Base-by-base conservation (phyloP, 2,797 vertebrate genomes). In the Brachymystax lenok region DNA sequence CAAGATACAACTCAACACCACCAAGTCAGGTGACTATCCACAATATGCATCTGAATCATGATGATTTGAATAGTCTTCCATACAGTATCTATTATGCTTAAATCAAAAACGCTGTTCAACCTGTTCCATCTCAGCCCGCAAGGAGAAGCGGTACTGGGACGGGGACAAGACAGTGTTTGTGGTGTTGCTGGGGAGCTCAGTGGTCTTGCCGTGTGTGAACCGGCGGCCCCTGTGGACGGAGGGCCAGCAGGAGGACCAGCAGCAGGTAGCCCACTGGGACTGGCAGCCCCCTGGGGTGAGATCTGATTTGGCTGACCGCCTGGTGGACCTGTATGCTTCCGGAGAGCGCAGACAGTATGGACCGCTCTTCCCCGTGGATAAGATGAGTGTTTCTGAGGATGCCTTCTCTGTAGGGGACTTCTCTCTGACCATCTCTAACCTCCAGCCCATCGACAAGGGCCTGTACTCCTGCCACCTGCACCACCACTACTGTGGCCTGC, bases 231-330 rank as follows among this genome's bases (percentile, higher is more conserved):
- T 99, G 82, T 99, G 98, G 98, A 95, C 95, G 0, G 97, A 97
- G 10, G 90, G 94, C 59, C 91, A 95, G 77, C 92, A 93, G 50
- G 97, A 99, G 81, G 96, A 96, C 82, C 96, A 97, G 78, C 97
- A 98, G 87, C 98, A 99, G 84, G 98, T 99, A 81, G 97, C 96
- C 1, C 97, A 97, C 84, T 99, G 98, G 98, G 98, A 99, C 92
- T 93, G 96, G 82, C 97, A 98, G 92, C 90, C 95, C 0, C 97
- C 97, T 0, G 97, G 98, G 0, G 96, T 99, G 64, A 95, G 95
- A 4, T 97, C 96, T 0, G 96, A 98, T 86, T 91, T 90, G 1
- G 98, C 98, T 0, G 96, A 98, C 81, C 97, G 97, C 28, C 93
- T 99, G 71, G 93, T 99, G 0, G 97, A 99, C 70, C 94, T 99